phyloP scores from a whole-genome alignment of 2,113 vertebrate genomes.

The Dromaius novaehollandiae region DNA sequence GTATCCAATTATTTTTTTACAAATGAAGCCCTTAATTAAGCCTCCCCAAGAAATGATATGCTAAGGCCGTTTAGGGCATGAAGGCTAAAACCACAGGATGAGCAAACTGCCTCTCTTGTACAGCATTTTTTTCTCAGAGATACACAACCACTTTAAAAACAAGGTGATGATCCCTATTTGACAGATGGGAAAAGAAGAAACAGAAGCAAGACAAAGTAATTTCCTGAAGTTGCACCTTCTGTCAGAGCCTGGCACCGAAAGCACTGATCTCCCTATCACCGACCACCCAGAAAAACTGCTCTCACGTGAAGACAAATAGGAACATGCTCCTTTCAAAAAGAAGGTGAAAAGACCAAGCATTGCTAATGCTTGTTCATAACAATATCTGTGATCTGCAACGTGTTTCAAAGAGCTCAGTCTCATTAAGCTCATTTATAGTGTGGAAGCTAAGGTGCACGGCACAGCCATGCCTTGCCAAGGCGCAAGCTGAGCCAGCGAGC shows the following conservation, averaged over 20 bases:
- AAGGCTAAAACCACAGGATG: not conserved
- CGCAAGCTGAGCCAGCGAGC: not conserved
- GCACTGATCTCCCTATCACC: not conserved
- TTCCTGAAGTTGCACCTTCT: not conserved
- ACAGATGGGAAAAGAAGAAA: not conserved
- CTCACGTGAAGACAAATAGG: not conserved
- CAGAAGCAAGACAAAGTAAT: not conserved
- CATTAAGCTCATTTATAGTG: not conserved
- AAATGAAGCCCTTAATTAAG: not conserved
- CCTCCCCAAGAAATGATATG: not conserved
- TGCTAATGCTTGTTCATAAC: not conserved
- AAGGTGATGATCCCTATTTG: not conserved
- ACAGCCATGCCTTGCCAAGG: not conserved
- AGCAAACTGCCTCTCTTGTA: not conserved
- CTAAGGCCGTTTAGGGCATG: not conserved
- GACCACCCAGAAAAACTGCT: accelerated
- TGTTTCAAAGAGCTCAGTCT: not conserved
- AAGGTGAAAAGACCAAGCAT: not conserved
- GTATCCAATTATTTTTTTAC: not conserved
- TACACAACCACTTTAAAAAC: not conserved
- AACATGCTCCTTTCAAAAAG: not conserved
- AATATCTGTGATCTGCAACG: not conserved
- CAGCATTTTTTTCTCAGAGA: not conserved
- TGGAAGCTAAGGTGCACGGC: not conserved
- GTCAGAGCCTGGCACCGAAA: not conserved